Base-by-base conservation (phyloP, 53 echinoderm and acorn worm species). In the Paracentrotus lividus region DNA sequence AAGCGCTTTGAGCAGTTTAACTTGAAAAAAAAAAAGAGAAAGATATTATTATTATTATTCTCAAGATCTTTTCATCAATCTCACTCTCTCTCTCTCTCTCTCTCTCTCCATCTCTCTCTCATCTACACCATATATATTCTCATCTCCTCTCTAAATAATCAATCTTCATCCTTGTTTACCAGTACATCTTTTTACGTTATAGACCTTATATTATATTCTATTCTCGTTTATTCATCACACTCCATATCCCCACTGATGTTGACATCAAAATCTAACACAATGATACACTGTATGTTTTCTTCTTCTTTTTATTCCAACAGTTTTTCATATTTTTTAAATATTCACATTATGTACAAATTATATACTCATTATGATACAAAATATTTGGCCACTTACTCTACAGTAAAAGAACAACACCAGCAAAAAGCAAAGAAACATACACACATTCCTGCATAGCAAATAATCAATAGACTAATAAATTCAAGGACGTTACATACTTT, bases 331-430 rank as follows among this genome's bases (percentile, higher is more conserved):
- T 88, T 88, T 88, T 53, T 88, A 88, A 88, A 88, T 88, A 88
- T 88, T 88, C 88, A 88, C 88, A 88, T 88, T 88, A 88, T 88
- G 88, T 88, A 88, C 88, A 88, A 33, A 88, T 8, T 88, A 88
- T 88, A 88, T 88, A 54, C 59, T 88, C 57, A 88, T 55, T 65
- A 90, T 90, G n/a, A 43, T 90, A 90, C 90, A 90, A 90, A 90
- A 90, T 65, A 66, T 90, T 90, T 65, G 90, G 90, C 90, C 66
- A 66, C 44, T 34, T 88, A 88, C 59, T 58, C 55, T 58, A 59
- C 88, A 88, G 32, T 16, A 57, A 88, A 56, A 52, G 8, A 52
- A 69, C 34, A 72, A 36, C 40, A 72, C 72, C 52, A 52, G 49
- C 85, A 85, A 85, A 49, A 85, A 85, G 49, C 47, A 1, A 49